These are phyloP conservation scores for Rhadina sibilatrix DNA, from an alignment of 2,113 vertebrate genomes.

Conservation along the genomic window DNA sequence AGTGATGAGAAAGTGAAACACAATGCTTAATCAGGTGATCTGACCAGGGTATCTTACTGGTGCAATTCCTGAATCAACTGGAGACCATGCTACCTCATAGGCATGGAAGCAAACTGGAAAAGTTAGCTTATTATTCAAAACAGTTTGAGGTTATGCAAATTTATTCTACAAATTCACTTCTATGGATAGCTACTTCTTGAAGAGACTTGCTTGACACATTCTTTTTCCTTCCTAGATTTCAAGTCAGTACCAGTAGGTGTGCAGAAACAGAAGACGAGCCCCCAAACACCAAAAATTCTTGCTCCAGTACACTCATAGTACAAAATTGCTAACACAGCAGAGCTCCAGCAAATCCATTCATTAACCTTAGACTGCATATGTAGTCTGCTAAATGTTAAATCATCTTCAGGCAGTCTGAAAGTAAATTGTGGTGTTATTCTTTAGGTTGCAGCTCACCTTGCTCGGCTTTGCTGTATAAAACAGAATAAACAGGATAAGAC, in stretches of 20 bases:
- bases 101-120: neutral
- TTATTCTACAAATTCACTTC: neutral
- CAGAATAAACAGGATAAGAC: neutral
- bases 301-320: neutral
- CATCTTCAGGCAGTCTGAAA: neutral
- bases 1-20: neutral
- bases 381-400: neutral
- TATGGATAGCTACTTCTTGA: neutral
- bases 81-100: neutral
- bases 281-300: neutral
- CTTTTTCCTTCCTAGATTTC: neutral
- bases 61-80: neutral
- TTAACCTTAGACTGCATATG: neutral
- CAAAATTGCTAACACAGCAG: neutral
- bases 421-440: neutral
- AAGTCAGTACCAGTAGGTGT: neutral
- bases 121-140: neutral
- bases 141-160: neutral
- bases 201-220: neutral
- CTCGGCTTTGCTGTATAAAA: neutral
- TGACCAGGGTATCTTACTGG: neutral
- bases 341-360: neutral
- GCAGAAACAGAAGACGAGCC: neutral
- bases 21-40: rapidly evolving
- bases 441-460: neutral